Base-by-base conservation (phyloP, 2,797 vertebrate species). In the Aplochiton taeniatus region DNA sequence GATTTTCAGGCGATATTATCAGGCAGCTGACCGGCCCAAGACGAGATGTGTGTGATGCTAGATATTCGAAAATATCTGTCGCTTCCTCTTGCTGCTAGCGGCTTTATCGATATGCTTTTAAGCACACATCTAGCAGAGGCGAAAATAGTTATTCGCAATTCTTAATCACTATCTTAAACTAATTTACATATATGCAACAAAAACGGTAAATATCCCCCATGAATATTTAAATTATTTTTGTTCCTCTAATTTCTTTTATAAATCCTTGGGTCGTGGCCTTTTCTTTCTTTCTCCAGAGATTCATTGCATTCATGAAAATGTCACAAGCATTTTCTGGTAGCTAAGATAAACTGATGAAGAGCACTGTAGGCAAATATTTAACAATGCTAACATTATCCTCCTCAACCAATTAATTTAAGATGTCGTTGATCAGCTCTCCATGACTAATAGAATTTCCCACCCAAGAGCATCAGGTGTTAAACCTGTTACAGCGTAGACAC, bases 401-500 rank as follows among this genome's bases (percentile, higher is more conserved):
- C 6, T 18, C 18, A 54, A 19, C 11, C 7, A 19, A 54, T 20
- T 20, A 54, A 54, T 11, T 19, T 18, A 20, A 54, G 11, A 7
- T 19, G 11, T 19, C 52, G 10, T 18, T 4, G 11, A 19, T 19
- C 17, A 10, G 19, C 17, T 17, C 17, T 11, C 1, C 20, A 9
- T 20, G 52, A 11, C 44, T 45, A 58, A 68, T 6, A 14, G 44
- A 31, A n/a, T 67, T 43, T 70, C 74, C 64, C 63, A 65, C 18
- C 58, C 47, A 57, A 63, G 78, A 62, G 72, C 89, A 82, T 83
- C 89, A 92, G 78, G 87, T 90, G 79, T 77, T 69, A 73, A 68
- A 91, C 91, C 83, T 93, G 91, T 92, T 93, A 88, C 85, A 53
- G 66, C n/a, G 16, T 59, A 61, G 70, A 71, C 67, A 49, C 11